phyloP scores from a whole-genome alignment of 2,113 vertebrate species.

The Sphyrna mokarran region DNA sequence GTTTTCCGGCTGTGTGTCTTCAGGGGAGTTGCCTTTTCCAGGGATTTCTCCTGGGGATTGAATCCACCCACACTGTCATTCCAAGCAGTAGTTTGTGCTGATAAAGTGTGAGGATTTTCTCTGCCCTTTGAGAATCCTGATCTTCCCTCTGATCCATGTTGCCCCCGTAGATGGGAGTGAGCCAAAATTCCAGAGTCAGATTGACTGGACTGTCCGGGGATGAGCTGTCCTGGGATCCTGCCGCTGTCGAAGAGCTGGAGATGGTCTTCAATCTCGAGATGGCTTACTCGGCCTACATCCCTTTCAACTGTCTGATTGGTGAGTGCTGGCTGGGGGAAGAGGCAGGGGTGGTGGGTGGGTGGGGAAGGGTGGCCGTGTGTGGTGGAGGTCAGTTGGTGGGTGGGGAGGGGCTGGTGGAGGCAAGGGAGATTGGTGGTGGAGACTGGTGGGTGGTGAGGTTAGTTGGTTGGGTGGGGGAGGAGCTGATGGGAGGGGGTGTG shows the following conservation, averaged over 20 bases:
- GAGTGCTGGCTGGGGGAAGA: slow-evolving; percentile 35
- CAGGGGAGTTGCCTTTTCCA: neutral
- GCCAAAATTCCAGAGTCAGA: slow-evolving; percentile 42
- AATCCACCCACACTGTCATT: neutral
- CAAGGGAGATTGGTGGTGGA: neutral
- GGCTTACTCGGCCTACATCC: slow-evolving; percentile 87
- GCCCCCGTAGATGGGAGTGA: neutral
- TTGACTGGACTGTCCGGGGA: slow-evolving; percentile 41
- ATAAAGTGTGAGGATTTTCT: too few relatives aligned
- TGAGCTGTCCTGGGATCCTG: slow-evolving; percentile 61
- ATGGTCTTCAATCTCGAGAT: slow-evolving; percentile 88
- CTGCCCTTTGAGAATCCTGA: too few relatives aligned
- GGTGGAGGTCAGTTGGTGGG: neutral
- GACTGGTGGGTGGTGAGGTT: too few relatives aligned
- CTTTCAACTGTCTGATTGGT: slow-evolving; percentile 92
- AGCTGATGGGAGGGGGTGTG: too few relatives aligned
- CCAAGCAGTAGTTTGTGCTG: neutral
- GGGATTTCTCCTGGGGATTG: too few relatives aligned
- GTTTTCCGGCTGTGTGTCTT: neutral
- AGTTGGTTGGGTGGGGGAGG: neutral
- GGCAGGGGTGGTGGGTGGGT: slow-evolving; percentile 2
- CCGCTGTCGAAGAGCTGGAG: slow-evolving; percentile 75
- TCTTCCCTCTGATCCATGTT: neutral
- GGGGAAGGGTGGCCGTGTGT: slow-evolving; percentile 19
- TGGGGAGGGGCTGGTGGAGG: neutral